phyloP scores from a whole-genome alignment of 2,888 invertebrate species.

The Barypeithes pellucidus region DNA sequence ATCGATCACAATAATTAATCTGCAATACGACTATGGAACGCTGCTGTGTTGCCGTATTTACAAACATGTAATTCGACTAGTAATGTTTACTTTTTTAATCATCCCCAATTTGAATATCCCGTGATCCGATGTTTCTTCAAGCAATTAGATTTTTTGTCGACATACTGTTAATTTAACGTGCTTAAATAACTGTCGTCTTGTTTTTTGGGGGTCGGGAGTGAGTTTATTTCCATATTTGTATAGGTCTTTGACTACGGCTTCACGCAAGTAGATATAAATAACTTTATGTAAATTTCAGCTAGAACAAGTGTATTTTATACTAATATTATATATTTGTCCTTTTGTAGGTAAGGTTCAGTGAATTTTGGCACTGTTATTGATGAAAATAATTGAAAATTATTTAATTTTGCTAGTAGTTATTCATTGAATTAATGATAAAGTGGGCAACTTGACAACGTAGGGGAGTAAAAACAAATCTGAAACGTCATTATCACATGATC shows the following conservation, averaged over 20 bases:
- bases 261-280: background rate
- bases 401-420: background rate
- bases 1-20: background rate
- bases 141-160: conserved; percentile 2
- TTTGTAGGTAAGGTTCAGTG: background rate
- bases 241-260: too few relatives aligned
- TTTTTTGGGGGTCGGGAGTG: background rate
- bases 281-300: conserved; percentile 3
- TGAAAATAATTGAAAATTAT: background rate
- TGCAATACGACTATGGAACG: background rate
- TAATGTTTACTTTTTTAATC: conserved; percentile 18
- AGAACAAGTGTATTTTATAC: background rate
- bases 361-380: background rate
- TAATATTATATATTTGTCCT: background rate
- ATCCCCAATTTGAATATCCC: conserved; percentile 22
- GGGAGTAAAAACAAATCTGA: background rate
- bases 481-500: conserved; percentile 33
- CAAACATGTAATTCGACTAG: conserved; percentile 6
- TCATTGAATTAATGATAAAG: background rate
- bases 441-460: background rate
- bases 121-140: conserved; percentile 9
- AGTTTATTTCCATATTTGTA: conserved; percentile 6
- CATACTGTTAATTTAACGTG: background rate
- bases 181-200: background rate
- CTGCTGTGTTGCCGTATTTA: conserved; percentile 18